Percentiles rank a stretch among this genome's conserved stretches.
Evolutionary conservation across 2,113 vertebrate genomes (phyloP).

Genomic region (Austrofundulus limnaeus): DNA sequence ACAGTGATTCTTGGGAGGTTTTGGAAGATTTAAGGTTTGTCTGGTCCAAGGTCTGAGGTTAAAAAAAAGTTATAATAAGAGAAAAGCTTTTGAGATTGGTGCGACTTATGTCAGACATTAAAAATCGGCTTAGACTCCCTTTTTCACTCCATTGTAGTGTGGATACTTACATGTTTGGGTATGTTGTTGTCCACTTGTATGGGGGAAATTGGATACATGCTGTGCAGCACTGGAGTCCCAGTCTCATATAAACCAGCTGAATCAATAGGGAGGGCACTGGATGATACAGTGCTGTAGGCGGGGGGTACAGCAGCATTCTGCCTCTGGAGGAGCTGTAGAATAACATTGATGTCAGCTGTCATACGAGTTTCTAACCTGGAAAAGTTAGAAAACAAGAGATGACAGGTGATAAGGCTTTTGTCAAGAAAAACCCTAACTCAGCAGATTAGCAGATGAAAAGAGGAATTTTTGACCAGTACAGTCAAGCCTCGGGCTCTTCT

Average conservation of each 20-base stretch:
- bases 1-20: constrained; percentile 79
- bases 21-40: constrained; percentile 67
- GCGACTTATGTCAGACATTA: not conserved
- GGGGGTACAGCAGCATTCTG: constrained; percentile 86
- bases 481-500: not conserved
- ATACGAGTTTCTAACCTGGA: constrained; percentile 91
- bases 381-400: not conserved
- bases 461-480: too few relatives aligned
- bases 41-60: constrained; percentile 64
- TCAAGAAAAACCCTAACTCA: not conserved
- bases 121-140: not conserved
- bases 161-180: constrained; percentile 76
- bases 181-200: constrained; percentile 56
- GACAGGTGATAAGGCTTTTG: not conserved
- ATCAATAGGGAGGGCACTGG: constrained; percentile 67
- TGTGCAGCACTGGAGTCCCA: constrained; percentile 69
- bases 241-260: constrained; percentile 78
- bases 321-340: constrained; percentile 92
- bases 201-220: constrained; percentile 58
- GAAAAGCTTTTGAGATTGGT: not conserved
- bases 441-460: too few relatives aligned
- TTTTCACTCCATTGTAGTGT: not conserved
- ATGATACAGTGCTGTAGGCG: constrained; percentile 83
- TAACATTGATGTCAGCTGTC: constrained; percentile 89
- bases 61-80: not conserved